phyloP scores from a whole-genome alignment of 2,113 vertebrate species.

The Nettapus auritus region DNA sequence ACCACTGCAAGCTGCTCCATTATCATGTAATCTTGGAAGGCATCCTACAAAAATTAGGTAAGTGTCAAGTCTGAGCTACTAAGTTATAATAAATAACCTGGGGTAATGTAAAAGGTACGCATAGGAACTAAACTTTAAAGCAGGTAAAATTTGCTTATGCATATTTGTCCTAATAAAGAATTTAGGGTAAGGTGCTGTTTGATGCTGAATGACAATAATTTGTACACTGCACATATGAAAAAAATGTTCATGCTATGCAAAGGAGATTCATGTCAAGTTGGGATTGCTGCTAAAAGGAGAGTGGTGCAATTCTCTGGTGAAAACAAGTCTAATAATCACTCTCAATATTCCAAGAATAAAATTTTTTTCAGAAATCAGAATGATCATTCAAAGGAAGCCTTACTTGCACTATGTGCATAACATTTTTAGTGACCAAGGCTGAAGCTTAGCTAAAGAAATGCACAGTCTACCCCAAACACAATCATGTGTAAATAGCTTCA shows the following conservation, averaged over 20 bases:
- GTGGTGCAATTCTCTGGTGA: neutral
- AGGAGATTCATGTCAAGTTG: neutral
- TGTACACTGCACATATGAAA: neutral
- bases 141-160: neutral
- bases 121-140: neutral
- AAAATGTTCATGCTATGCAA: neutral
- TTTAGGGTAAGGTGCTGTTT: neutral
- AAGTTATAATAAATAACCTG: constrained; percentile 30
- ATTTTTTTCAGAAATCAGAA: neutral
- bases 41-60: constrained; percentile 51
- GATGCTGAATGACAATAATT: neutral
- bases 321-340: neutral
- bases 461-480: neutral
- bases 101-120: neutral
- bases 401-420: neutral
- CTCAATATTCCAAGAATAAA: neutral
- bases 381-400: neutral
- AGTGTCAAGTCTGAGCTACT: neutral
- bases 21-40: constrained; percentile 25
- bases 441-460: neutral
- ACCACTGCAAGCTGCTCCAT: constrained; percentile 9
- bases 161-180: neutral
- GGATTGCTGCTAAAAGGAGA: neutral
- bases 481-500: neutral
- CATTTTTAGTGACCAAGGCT: neutral